These are phyloP conservation scores for Dysmachus trigonus DNA, from an alignment of 2,888 invertebrate genomes.

Conservation along the genomic window DNA sequence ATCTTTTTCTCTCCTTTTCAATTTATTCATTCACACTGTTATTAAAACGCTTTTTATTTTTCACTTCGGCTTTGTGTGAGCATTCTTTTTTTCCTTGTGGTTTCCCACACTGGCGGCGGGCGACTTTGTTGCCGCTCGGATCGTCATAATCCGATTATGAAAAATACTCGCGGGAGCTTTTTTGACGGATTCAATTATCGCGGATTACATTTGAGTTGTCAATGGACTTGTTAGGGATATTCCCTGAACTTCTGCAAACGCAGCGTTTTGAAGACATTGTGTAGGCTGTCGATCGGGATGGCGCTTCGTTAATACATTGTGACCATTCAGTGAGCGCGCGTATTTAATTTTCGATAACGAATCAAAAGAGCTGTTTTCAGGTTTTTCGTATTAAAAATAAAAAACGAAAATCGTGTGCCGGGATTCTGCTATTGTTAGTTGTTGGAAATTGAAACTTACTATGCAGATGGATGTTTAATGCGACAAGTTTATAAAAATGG, in stretches of 20 bases:
- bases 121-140: conserved; percentile 6
- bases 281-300: background rate
- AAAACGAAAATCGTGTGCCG: background rate
- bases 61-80: background rate
- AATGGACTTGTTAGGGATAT: background rate
- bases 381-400: background rate
- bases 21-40: conserved; percentile 19
- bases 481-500: too few species aligned
- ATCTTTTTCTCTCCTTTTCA: background rate
- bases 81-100: background rate
- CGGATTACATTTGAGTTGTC: conserved; percentile 11
- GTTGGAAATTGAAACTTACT: background rate
- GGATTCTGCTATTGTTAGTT: background rate
- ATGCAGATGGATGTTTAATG: background rate
- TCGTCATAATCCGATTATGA: conserved; percentile 28
- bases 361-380: background rate
- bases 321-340: background rate
- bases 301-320: background rate
- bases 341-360: background rate
- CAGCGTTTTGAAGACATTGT: background rate
- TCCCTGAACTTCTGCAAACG: background rate
- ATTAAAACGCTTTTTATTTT: conserved; percentile 26
- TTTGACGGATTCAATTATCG: conserved; percentile 30
- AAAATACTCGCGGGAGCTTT: background rate
- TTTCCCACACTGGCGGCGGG: conserved; percentile 6